Evolutionary conservation across 2,113 vertebrate genomes (phyloP).

Genomic region (Prionailurus viverrinus): DNA sequence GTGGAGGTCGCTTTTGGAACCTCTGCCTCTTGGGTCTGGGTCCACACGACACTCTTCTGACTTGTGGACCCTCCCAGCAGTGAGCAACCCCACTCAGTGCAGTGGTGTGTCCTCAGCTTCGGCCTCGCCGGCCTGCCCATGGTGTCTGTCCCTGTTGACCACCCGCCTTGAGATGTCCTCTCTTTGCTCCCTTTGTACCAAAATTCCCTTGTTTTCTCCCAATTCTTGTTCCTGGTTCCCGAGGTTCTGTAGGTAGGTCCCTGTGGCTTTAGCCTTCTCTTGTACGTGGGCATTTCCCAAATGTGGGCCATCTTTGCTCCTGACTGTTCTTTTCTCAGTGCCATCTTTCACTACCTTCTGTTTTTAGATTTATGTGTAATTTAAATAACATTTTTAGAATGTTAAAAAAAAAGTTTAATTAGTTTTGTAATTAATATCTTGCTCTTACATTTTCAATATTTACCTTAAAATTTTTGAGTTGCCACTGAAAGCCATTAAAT

Average conservation of each 20-base stretch:
- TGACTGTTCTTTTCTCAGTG: neutral
- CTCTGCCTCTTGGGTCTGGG: neutral
- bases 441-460: neutral
- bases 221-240: neutral
- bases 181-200: neutral
- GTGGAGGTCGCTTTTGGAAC: neutral
- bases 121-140: neutral
- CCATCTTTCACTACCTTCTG: neutral
- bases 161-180: neutral
- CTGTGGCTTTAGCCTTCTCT: neutral
- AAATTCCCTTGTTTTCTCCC: neutral
- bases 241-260: neutral
- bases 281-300: neutral
- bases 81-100: neutral
- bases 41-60: neutral
- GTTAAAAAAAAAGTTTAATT: neutral
- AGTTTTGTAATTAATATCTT: neutral
- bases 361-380: slow-evolving; percentile 3
- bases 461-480: slow-evolving; percentile 19
- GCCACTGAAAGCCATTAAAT: slow-evolving; percentile 11
- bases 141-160: neutral
- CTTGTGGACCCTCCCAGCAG: neutral
- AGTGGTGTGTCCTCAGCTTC: neutral
- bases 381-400: slow-evolving; percentile 15
- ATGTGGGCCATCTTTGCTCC: neutral